phyloP scores from a whole-genome alignment of 2,797 vertebrate genomes.

The Pangasius krempfi region DNA sequence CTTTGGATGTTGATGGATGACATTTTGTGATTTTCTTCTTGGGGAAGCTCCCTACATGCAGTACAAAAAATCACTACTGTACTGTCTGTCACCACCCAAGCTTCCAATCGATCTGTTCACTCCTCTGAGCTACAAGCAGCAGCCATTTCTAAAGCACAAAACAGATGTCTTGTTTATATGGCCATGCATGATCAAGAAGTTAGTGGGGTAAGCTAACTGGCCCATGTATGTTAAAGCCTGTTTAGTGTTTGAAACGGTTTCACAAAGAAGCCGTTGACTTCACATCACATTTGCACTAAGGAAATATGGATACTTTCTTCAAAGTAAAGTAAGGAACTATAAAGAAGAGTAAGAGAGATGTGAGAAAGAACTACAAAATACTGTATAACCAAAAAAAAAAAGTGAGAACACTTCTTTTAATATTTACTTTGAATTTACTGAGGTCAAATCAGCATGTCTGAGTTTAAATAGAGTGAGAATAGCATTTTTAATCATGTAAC shows the following conservation, averaged over 20 bases:
- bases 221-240: neutral
- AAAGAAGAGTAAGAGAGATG: neutral
- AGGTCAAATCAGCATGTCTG: neutral
- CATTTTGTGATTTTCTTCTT: neutral
- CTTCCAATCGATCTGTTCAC: neutral
- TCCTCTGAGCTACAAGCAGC: neutral
- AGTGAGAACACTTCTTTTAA: neutral
- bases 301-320: neutral
- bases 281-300: neutral
- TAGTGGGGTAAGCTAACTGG: neutral
- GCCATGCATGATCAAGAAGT: neutral
- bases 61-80: neutral
- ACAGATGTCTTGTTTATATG: neutral
- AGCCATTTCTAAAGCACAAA: neutral
- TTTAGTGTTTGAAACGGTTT: neutral
- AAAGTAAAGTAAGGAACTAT: neutral
- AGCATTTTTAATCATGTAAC: neutral
- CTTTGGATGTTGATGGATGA: conserved; percentile 1
- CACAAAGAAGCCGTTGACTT: neutral
- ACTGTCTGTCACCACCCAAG: neutral
- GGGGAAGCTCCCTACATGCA: neutral
- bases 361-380: neutral
- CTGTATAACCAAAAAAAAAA: neutral
- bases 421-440: neutral
- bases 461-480: neutral